These are phyloP conservation scores for Apamea epomidion DNA, from an alignment of 2,888 invertebrate species.

Conservation along the genomic window DNA sequence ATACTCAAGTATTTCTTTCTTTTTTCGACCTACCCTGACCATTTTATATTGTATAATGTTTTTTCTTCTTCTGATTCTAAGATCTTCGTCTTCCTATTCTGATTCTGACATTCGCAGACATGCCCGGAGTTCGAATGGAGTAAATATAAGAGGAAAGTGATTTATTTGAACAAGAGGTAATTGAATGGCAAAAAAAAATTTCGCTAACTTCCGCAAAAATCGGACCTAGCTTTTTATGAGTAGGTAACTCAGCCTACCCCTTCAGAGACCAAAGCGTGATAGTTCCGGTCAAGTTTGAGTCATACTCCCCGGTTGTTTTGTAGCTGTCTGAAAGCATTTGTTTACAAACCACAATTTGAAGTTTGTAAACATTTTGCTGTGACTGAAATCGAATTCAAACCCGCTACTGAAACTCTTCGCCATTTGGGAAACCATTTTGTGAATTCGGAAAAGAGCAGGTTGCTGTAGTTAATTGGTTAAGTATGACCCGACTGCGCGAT, in stretches of 20 bases:
- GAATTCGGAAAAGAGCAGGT: not conserved
- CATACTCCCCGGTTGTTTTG: slow-evolving; percentile 6
- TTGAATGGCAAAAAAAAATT: not conserved
- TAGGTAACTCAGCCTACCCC: not conserved
- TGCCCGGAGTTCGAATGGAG: not conserved
- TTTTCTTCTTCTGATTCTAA: not conserved
- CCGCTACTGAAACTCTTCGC: not conserved
- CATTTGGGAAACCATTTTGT: slow-evolving; percentile 10
- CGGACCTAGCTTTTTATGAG: not conserved
- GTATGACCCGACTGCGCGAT: not conserved
- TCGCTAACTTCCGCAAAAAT: not conserved
- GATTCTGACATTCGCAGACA: not conserved
- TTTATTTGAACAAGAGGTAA: not conserved
- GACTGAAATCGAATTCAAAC: slow-evolving; percentile 33
- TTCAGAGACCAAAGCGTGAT: not conserved
- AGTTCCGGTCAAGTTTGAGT: slow-evolving; percentile 26
- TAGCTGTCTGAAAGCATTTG: slow-evolving; percentile 39
- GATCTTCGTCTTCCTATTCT: too few relatives aligned
- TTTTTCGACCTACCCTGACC: too few relatives aligned
- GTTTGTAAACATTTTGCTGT: slow-evolving; percentile 48
- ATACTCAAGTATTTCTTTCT: too few relatives aligned
- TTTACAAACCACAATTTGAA: slow-evolving; percentile 46
- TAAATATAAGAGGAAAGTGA: not conserved
- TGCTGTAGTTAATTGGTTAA: not conserved
- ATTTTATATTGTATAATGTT: not conserved